Base-by-base conservation (phyloP, 53 echinoderm and acorn worm species). In the Antedon mediterranea region DNA sequence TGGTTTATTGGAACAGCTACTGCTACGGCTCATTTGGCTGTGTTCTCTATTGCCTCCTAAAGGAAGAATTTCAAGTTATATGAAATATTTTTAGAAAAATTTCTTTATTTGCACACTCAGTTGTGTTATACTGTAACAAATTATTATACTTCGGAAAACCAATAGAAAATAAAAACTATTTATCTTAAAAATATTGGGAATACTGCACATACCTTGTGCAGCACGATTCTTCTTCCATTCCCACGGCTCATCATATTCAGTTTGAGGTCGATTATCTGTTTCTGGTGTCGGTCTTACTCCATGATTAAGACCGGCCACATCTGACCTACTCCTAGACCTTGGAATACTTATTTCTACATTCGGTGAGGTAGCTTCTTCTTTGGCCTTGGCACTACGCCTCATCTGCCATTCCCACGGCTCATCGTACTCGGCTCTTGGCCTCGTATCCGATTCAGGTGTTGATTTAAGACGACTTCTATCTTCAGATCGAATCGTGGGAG, bases 211-310 rank as follows among this genome's bases (percentile, higher is more conserved):
- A 57, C 57, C 57, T 15, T 57, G 57, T 57, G 57, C 7, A 18
- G 57, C 85, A 76, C 89, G 87, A 78, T 87, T 87, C 85, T 89
- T 89, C 32, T 85, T 86, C 97, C 97, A 95, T 42, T 95, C 92
- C 97, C 97, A 95, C 23, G 97, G 97, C 73, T 89, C 88, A 78
- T 95, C 97, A 32, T 95, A 95, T 31, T 95, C 97, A 28, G 89
- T 92, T 43, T 85, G 89, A 26, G 97, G 97, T 71, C 97, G 79
- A 72, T 82, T 91, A 74, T 95, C 97, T 26, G 85, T 85, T 43
- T 92, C 92, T 0, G 88, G 92, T 75, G 89, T 89, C 0, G 88
- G 82, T 84, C 88, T 84, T 29, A 84, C 79, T 29, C 83, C 74
- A 23, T 57, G 57, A 57, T 57, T 57, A 70, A 87, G 78, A 33